A percentile compares a stretch with the other conserved stretches of the same genome.
These are phyloP conservation scores for Catalaphyllia jardinei DNA, from an alignment of 64 coral and sea anemone genomes.

Conservation along the genomic window DNA sequence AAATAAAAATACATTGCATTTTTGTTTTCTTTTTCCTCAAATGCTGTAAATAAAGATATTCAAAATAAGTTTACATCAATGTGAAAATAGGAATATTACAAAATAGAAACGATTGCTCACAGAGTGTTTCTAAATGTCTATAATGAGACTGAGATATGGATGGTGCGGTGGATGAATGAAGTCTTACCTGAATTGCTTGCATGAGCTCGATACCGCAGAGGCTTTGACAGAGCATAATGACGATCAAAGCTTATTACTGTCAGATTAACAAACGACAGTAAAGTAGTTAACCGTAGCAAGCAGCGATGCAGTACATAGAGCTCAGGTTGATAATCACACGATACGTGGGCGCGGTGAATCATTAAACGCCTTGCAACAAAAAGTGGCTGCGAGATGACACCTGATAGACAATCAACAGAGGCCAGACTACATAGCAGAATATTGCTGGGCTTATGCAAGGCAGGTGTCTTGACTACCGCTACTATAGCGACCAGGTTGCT, in stretches of 20 bases:
- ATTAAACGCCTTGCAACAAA: neutral
- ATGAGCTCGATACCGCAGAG: neutral
- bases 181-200: neutral
- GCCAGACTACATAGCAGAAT: slow-evolving; percentile 10
- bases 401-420: neutral
- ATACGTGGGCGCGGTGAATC: neutral
- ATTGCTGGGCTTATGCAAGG: neutral
- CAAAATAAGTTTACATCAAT: no score
- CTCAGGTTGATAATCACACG: neutral
- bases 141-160: no score
- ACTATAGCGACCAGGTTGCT: neutral
- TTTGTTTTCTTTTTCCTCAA: no score
- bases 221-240: neutral
- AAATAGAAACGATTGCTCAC: no score
- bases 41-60: no score
- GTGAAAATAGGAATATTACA: no score
- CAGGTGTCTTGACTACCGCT: neutral
- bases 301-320: neutral
- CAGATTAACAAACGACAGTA: neutral
- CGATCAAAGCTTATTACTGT: neutral
- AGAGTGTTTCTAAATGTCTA: no score
- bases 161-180: no score
- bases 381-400: neutral
- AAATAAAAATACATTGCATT: no score
- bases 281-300: neutral